phyloP scores from a whole-genome alignment of 2,797 vertebrate genomes.

The Pristis pectinata region DNA sequence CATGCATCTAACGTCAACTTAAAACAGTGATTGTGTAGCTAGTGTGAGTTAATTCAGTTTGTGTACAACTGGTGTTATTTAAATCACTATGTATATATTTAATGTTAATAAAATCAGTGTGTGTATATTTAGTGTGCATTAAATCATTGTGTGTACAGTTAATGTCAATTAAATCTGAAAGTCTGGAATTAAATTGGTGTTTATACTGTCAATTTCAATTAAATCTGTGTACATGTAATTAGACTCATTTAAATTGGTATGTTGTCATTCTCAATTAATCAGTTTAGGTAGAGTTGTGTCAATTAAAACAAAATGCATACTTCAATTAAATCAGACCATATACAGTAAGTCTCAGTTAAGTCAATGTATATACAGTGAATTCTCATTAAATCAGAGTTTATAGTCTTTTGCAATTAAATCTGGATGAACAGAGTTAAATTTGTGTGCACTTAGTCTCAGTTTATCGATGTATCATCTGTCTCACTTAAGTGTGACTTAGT shows the following conservation, averaged over 20 bases:
- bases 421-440: background rate
- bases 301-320: too few species aligned
- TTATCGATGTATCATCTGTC: background rate
- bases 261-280: too few species aligned
- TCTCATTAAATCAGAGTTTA: too few species aligned
- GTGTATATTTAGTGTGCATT: background rate
- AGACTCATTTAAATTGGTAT: background rate
- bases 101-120: background rate
- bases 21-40: background rate
- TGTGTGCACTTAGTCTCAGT: background rate
- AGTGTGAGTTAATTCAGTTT: background rate
- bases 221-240: background rate
- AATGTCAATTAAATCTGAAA: background rate
- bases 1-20: background rate
- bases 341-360: too few species aligned
- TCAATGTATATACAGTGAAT: too few species aligned
- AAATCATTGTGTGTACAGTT: background rate
- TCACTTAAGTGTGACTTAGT: background rate
- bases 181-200: background rate
- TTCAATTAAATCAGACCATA: too few species aligned
- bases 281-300: too few species aligned
- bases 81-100: background rate
- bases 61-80: background rate
- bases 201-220: background rate
- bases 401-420: background rate